Evolutionary conservation across 2,888 invertebrate species (phyloP), one percentile per base, ranked within the genome.

Genomic region (Hedya salicella): DNA sequence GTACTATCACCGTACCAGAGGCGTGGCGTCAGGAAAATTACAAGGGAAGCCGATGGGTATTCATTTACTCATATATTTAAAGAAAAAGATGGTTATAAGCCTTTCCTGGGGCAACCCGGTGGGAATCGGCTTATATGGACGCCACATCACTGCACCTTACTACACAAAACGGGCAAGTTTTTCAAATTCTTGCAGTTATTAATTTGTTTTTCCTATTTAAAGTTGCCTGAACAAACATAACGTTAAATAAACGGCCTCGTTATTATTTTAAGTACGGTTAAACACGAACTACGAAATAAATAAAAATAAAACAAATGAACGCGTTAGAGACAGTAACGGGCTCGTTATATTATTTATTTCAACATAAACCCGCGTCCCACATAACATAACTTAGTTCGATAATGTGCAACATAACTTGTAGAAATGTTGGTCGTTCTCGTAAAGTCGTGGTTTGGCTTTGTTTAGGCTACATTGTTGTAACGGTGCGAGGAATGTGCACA

Each of bases 331-430:
- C 36, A 36, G 9, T 36, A 36, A 36, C 36, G 9, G 2, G 9
- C 9, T 9, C 39, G 56, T 30, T 57, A 44, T 44, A 30, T 30
- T 17, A 16, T 44, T 57, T 57, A 44, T 44, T 42, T 44, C 56
- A 30, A 17, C 44, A 57, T 57, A 57, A 57, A 57, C 30, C 44
- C 21, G 53, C 25, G 21, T 25, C 25, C 25, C 40, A 44, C 44
- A 44, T 16, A 57, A 44, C 44, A 44, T 16, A 25, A 57, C 30
- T 32, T 44, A 19, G 17, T 30, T 11, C 42, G 44, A 57, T 57
- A 44, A 57, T 44, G 56, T 44, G 56, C 56, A 57, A 53, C 44
- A 57, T 57, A 57, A 44, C 44, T 57, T 17, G 13, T 16, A 25
- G 42, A 16, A 54, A 57, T 44, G 56, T 57, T 57, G 30, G 8